Conservation (phyloP, 2,797 vertebrate species). For the Pelochelys cantorii region DNA sequence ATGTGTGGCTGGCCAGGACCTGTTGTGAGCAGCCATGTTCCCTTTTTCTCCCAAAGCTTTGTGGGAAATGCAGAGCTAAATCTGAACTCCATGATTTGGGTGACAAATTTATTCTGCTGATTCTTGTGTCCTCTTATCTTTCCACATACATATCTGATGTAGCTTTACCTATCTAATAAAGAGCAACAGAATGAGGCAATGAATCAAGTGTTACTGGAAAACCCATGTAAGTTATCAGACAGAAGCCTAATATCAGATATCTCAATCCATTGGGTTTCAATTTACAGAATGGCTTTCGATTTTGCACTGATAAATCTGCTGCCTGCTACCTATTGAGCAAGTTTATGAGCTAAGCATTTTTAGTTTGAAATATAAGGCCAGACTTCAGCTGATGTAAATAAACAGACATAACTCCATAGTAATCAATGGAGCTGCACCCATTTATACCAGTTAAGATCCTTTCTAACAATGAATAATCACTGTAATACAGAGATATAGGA, state of each 20-base stretch:
- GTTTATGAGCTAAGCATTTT: neutral
- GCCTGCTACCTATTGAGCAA: neutral
- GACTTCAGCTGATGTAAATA: neutral
- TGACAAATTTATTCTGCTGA: neutral
- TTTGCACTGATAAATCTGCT: neutral
- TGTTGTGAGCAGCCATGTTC: neutral
- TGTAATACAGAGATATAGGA: neutral
- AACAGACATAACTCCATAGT: neutral
- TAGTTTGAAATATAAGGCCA: neutral
- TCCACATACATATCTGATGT: neutral
- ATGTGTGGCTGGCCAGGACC: fast-evolving
- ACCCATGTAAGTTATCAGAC: neutral
- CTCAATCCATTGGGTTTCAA: neutral
- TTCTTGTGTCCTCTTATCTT: neutral
- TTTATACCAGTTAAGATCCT: neutral
- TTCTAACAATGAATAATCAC: neutral
- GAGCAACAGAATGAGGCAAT: neutral
- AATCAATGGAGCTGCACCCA: neutral
- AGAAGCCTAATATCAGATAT: neutral
- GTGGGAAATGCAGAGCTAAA: neutral
- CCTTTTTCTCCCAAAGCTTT: neutral
- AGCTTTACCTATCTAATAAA: neutral
- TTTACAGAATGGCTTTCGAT: neutral
- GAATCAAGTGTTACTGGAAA: neutral
- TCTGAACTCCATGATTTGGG: neutral